A percentile compares a stretch with the other conserved stretches of the same genome.
Evolutionary conservation across 2,113 vertebrate genomes (phyloP).

Genomic region (Salminus brasiliensis): DNA sequence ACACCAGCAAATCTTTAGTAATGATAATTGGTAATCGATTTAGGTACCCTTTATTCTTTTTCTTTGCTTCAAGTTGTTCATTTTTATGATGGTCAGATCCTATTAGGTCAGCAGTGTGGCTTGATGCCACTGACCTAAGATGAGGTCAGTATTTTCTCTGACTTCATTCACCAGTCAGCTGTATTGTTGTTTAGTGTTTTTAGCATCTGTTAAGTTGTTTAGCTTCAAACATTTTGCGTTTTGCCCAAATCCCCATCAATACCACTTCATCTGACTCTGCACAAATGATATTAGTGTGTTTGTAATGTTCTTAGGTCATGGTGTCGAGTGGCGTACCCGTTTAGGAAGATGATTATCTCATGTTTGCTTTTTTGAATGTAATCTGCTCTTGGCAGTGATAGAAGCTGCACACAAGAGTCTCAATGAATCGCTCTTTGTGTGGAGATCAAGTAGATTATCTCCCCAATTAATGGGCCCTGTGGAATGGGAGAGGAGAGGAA

Average conservation of each 20-base stretch:
- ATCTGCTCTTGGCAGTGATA: constrained; percentile 48
- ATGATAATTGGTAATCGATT: not conserved
- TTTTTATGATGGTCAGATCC: not conserved
- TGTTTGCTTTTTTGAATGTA: constrained; percentile 49
- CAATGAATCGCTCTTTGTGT: constrained; percentile 56
- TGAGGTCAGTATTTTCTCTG: not conserved
- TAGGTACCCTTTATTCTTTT: not conserved
- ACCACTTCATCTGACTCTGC: not conserved
- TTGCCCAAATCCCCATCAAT: not conserved
- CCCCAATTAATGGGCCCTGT: constrained; percentile 49
- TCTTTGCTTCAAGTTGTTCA: not conserved
- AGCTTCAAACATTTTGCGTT: not conserved
- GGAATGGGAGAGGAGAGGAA: constrained; percentile 48
- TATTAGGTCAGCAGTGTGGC: not conserved
- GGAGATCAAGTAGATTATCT: constrained; percentile 60
- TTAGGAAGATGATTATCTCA: constrained; percentile 47
- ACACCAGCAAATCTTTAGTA: not conserved
- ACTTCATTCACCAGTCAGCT: not conserved
- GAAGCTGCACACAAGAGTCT: constrained; percentile 44
- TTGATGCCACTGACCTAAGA: not conserved
- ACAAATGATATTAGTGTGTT: constrained; percentile 24
- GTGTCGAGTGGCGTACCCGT: constrained; percentile 26
- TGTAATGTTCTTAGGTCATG: constrained; percentile 30
- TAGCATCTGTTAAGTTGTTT: not conserved
- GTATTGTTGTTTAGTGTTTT: not conserved